Conservation (phyloP, 2,113 vertebrate species). For the Cryptoleucopteryx plumbea region DNA sequence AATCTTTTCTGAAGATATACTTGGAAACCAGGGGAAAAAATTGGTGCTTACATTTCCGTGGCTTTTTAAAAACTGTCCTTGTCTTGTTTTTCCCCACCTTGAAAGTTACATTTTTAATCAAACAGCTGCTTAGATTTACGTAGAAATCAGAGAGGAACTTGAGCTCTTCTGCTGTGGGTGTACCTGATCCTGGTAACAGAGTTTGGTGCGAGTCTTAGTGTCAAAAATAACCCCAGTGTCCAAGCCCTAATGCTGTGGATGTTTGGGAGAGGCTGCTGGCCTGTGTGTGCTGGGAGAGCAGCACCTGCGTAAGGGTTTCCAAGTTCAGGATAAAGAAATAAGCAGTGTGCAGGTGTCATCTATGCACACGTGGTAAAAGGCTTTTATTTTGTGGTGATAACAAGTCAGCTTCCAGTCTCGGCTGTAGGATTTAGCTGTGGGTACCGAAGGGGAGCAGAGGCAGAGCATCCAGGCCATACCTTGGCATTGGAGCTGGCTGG, state of each 20-base stretch:
- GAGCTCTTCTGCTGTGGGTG: background rate
- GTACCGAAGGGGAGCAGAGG: background rate
- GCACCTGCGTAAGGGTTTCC: background rate
- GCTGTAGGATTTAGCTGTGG: background rate
- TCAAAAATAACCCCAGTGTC: background rate
- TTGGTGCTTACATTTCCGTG: background rate
- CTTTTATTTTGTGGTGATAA: background rate
- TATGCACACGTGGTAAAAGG: too few species aligned
- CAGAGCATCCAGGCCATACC: background rate
- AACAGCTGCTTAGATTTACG: background rate
- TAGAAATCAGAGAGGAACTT: background rate
- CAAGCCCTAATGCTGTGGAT: background rate
- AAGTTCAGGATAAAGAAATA: background rate
- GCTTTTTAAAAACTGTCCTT: background rate
- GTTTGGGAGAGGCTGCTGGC: background rate
- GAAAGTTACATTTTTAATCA: background rate
- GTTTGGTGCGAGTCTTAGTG: background rate
- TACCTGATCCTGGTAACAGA: background rate
- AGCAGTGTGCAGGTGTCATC: background rate
- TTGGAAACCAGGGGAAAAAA: background rate
- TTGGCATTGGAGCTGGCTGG: background rate
- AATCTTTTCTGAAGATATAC: background rate
- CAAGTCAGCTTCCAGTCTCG: background rate
- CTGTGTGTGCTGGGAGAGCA: background rate
- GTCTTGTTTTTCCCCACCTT: background rate